Percentiles rank a stretch among this genome's conserved stretches.
These are phyloP conservation scores for Sterna hirundo DNA, from an alignment of 2,113 vertebrate genomes.

Conservation along the genomic window DNA sequence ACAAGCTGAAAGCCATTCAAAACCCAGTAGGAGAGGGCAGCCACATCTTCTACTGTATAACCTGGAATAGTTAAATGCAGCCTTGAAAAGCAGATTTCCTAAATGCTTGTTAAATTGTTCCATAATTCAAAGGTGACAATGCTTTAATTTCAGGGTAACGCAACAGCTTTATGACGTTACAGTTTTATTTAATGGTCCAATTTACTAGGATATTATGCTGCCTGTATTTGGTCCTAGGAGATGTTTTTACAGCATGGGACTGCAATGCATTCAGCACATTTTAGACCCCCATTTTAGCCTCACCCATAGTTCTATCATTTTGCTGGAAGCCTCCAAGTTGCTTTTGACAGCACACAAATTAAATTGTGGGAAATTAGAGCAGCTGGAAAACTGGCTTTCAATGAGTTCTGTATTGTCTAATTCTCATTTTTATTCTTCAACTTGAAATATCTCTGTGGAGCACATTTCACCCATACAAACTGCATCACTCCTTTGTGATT, in stretches of 20 bases:
- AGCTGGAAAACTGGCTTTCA: slow-evolving; percentile 40
- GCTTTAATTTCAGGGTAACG: slow-evolving; percentile 74
- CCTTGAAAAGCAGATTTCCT: slow-evolving; percentile 57
- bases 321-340: slow-evolving; percentile 32
- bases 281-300: background rate
- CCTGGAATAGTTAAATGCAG: slow-evolving; percentile 32
- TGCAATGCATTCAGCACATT: slow-evolving; percentile 3
- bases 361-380: slow-evolving; percentile 54
- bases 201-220: slow-evolving; percentile 68
- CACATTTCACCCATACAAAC: slow-evolving; percentile 56
- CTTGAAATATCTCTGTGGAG: slow-evolving; percentile 38
- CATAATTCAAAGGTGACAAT: slow-evolving; percentile 73
- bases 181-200: slow-evolving; percentile 75
- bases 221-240: slow-evolving; percentile 55
- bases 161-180: slow-evolving; percentile 67
- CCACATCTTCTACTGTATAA: background rate
- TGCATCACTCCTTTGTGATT: slow-evolving; percentile 61
- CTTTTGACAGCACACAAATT: slow-evolving; percentile 11
- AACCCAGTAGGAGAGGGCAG: background rate
- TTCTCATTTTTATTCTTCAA: slow-evolving; percentile 61
- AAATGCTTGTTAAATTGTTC: slow-evolving; percentile 70
- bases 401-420: slow-evolving; percentile 49
- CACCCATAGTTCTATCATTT: slow-evolving; percentile 15
- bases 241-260: slow-evolving; percentile 46
- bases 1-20: slow-evolving; percentile 36